Base-by-base conservation (phyloP, 2,113 vertebrate species). In the Odontophorus gujanensis region DNA sequence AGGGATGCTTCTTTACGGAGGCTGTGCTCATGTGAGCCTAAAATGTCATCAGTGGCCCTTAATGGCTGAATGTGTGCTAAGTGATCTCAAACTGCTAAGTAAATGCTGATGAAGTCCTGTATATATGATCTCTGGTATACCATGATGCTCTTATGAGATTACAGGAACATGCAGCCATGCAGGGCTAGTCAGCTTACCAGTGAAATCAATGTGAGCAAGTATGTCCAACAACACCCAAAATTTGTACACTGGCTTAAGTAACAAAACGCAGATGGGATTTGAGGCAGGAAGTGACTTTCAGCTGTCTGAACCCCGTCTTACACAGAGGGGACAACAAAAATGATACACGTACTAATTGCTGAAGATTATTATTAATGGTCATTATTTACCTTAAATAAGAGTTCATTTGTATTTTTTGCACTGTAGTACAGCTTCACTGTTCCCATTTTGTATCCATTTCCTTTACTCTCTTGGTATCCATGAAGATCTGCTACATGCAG, bases 321-420 rank as follows among this genome's bases (percentile, higher is more conserved):
- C 45, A 32, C 21, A 66, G 42, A 62, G 16, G 28, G 14, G 32
- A 5, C 53, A 61, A 36, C n/a, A 50, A 18, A 18, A 76, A 13
- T 13, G n/a, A 69, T 34, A 43, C 2, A 47, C 22, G 51, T 48
- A 50, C 13, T 21, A n/a, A 42, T 2, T 87, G 63, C 42, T 78
- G 61, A 92, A 42, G 17, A 87, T 9, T 45, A 47, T 45, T 34
- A 51, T 38, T 58, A 55, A 18, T 4, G 6, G 34, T 20, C 78
- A 24, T 25, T 4, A 71, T 93, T 87, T 90, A 99, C 99, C 98
- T 99, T 98, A 96, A 99, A 99, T 75, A 99, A 98, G 86, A 99
- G 98, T 7, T 99, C 98, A 0, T 95, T 95, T 6, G 97, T 98
- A 38, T 97, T 98, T 93, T 98, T 99, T 53, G 99, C 98, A 21